These are phyloP conservation scores for Lymantria monacha DNA, from an alignment of 2,888 invertebrate genomes.

Conservation along the genomic window DNA sequence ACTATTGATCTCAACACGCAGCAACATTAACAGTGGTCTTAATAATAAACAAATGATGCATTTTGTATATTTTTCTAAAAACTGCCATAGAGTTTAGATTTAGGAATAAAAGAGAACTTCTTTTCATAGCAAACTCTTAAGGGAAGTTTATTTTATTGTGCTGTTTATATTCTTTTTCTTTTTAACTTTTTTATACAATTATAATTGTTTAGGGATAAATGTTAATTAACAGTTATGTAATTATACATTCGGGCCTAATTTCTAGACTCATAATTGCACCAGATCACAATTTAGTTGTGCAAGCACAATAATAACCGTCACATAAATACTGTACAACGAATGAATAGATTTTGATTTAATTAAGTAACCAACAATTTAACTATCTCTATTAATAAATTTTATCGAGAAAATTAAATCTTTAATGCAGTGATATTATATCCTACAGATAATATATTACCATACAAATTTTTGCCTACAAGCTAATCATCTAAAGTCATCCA, in stretches of 20 bases:
- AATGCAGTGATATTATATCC: no score
- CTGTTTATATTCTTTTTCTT: constrained; percentile 51
- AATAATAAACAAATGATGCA: constrained; percentile 59
- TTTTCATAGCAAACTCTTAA: constrained; percentile 48
- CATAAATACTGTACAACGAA: constrained; percentile 52
- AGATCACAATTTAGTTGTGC: constrained; percentile 7
- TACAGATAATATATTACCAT: no score
- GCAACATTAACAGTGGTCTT: constrained; percentile 43
- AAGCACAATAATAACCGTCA: constrained; percentile 18
- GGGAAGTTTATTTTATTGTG: constrained; percentile 50
- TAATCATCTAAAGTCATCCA: no score
- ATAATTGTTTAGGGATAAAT: constrained; percentile 33
- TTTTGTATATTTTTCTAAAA: constrained; percentile 81
- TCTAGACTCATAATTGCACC: constrained; percentile 5
- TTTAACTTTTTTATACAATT: constrained; percentile 37
- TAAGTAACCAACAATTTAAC: constrained; percentile 11
- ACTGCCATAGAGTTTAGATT: constrained; percentile 63
- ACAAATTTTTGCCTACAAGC: no score
- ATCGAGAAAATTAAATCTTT: no score
- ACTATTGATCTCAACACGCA: constrained; percentile 46
- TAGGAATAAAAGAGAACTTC: constrained; percentile 50
- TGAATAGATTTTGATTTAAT: constrained; percentile 38
- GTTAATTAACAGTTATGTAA: constrained; percentile 17
- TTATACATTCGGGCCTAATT: constrained; percentile 16
- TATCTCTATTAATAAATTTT: no score